phyloP scores from a whole-genome alignment of 2,113 vertebrate genomes.

The Malurus elegans region DNA sequence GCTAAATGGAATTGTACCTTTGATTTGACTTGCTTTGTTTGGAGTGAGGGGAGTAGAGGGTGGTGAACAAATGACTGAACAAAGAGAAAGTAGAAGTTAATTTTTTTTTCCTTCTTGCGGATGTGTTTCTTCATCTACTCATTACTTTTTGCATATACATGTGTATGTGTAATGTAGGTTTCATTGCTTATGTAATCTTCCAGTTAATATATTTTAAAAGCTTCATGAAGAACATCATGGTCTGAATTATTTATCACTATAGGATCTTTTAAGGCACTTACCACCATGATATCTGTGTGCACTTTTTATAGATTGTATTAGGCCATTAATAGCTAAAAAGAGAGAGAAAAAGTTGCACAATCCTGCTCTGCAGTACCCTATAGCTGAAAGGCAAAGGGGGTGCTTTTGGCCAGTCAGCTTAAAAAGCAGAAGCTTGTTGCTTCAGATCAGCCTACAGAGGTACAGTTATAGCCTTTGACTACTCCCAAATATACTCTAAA shows the following conservation, averaged over 20 bases:
- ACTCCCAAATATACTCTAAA: background rate
- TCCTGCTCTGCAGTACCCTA: background rate
- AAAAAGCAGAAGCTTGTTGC: background rate
- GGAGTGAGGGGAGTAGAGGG: background rate
- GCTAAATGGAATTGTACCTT: background rate
- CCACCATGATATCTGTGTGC: background rate
- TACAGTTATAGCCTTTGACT: background rate
- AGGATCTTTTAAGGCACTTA: constrained; percentile 24
- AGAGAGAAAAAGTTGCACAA: background rate
- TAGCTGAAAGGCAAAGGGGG: background rate
- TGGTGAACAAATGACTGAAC: background rate
- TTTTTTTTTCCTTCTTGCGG: background rate
- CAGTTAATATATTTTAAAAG: constrained; percentile 43
- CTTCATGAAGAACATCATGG: background rate
- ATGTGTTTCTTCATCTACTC: background rate
- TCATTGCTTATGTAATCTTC: constrained; percentile 30
- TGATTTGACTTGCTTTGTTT: background rate
- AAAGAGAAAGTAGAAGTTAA: background rate
- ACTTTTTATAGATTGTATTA: constrained; percentile 12
- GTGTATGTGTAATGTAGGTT: background rate
- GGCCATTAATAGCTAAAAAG: constrained; percentile 5
- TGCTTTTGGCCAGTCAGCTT: background rate
- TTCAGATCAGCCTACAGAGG: background rate
- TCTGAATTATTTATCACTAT: constrained; percentile 55
- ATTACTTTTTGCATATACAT: background rate